These are phyloP conservation scores for Heliornis fulica DNA, from an alignment of 2,113 vertebrate genomes.

Conservation along the genomic window DNA sequence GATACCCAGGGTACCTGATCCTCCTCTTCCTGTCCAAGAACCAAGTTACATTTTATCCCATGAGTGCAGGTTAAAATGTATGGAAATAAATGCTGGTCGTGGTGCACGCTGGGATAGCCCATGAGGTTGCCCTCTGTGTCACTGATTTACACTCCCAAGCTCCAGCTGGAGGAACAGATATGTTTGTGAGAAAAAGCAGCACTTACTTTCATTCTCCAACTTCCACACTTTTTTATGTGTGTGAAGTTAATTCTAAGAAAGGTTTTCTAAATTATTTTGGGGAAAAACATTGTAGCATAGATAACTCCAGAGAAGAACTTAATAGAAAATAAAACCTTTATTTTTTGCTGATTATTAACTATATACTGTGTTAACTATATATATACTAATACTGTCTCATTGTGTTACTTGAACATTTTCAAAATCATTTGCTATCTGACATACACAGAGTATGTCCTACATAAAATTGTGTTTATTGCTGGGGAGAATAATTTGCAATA, in stretches of 20 bases:
- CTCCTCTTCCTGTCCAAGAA: background rate
- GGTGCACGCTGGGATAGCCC: background rate
- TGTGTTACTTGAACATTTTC: background rate
- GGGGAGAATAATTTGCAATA: background rate
- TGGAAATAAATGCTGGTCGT: background rate
- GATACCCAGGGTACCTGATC: background rate
- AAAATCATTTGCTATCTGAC: background rate
- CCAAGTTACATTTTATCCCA: background rate
- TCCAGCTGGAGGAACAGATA: background rate
- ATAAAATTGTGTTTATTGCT: background rate
- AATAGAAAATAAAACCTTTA: background rate
- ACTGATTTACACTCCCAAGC: background rate
- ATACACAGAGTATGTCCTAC: background rate
- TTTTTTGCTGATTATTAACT: background rate
- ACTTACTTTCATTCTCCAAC: background rate
- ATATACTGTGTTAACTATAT: background rate
- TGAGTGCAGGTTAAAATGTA: background rate
- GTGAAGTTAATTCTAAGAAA: background rate
- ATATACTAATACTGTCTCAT: background rate
- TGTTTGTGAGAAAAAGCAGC: background rate
- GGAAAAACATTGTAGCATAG: background rate
- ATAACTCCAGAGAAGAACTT: background rate
- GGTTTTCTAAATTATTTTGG: background rate
- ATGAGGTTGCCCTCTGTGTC: background rate
- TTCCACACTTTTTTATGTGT: fast-evolving